Evolutionary conservation across 2,113 vertebrate species (phyloP).

Genomic region (Cynopterus brachyotis): DNA sequence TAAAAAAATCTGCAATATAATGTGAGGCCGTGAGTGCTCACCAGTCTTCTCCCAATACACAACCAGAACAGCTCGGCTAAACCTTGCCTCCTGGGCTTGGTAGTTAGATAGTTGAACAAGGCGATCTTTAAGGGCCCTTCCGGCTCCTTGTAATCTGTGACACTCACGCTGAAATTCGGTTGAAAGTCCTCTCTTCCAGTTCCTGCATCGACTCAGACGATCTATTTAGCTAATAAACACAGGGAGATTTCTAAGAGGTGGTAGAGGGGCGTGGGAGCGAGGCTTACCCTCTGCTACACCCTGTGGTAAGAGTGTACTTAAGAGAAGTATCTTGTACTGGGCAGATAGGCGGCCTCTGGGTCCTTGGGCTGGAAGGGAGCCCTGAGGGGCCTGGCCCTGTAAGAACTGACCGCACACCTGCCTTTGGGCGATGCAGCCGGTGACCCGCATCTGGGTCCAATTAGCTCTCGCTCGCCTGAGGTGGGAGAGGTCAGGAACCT

Average conservation of each 20-base stretch:
- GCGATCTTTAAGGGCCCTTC: fast-evolving
- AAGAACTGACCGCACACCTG: not conserved
- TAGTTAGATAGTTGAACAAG: not conserved
- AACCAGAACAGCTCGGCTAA: not conserved
- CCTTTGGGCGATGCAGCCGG: not conserved
- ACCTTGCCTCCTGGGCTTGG: not conserved
- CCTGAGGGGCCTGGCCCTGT: not conserved
- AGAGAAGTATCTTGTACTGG: not conserved
- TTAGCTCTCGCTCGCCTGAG: not conserved
- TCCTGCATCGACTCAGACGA: not conserved
- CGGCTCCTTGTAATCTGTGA: not conserved
- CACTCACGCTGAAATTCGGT: not conserved
- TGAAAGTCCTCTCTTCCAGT: not conserved
- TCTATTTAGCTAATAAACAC: not conserved
- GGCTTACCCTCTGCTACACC: not conserved
- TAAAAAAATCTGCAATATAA: not conserved
- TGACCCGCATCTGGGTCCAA: not conserved
- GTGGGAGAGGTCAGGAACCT: not conserved
- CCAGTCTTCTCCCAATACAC: not conserved
- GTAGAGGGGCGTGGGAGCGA: not conserved
- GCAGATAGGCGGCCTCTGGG: not conserved
- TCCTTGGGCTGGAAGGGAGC: not conserved
- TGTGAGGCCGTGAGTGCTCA: not conserved
- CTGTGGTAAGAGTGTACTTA: not conserved
- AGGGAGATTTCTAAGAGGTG: not conserved